Percentiles rank a stretch among this genome's conserved stretches.
Evolutionary conservation across 2,888 invertebrate species (phyloP).

Genomic region (Mechanitis messenoides): DNA sequence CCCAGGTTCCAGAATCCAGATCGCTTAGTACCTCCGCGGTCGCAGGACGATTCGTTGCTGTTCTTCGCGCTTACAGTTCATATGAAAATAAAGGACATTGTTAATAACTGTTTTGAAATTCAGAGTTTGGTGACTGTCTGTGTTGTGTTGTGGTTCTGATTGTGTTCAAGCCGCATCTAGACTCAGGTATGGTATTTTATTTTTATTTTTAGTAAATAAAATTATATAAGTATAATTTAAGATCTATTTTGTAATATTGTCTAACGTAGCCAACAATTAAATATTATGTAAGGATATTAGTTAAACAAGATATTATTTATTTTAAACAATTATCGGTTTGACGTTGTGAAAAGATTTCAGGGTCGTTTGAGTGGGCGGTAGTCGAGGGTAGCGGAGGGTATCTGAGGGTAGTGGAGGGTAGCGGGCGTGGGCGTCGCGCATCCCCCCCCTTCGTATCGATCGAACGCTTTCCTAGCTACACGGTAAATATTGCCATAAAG

Average conservation of each 20-base stretch:
- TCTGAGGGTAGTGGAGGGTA: conserved; percentile 39
- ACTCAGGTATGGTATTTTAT: no score
- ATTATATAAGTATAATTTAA: no score
- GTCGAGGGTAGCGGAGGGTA: conserved; percentile 55
- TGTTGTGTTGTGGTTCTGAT: no score
- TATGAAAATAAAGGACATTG: not conserved
- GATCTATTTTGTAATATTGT: no score
- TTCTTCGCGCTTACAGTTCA: not conserved
- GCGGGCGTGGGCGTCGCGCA: conserved; percentile 62
- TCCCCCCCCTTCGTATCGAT: conserved; percentile 61
- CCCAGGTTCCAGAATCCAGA: conserved; percentile 52
- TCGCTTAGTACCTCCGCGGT: conserved; percentile 54
- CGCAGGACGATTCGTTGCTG: conserved; percentile 30
- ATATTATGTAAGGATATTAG: not conserved
- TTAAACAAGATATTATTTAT: conserved; percentile 5
- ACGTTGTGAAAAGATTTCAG: conserved; percentile 38
- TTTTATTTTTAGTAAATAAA: no score
- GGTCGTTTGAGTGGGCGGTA: conserved; percentile 54
- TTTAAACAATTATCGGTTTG: conserved; percentile 16
- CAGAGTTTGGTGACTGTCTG: no score
- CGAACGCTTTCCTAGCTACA: conserved; percentile 60
- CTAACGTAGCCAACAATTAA: no score
- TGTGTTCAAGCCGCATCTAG: no score
- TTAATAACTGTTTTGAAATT: no score
- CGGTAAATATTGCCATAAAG: conserved; percentile 55